phyloP scores from a whole-genome alignment of 1,140 invertebrate species.

The Megathymus violae region DNA sequence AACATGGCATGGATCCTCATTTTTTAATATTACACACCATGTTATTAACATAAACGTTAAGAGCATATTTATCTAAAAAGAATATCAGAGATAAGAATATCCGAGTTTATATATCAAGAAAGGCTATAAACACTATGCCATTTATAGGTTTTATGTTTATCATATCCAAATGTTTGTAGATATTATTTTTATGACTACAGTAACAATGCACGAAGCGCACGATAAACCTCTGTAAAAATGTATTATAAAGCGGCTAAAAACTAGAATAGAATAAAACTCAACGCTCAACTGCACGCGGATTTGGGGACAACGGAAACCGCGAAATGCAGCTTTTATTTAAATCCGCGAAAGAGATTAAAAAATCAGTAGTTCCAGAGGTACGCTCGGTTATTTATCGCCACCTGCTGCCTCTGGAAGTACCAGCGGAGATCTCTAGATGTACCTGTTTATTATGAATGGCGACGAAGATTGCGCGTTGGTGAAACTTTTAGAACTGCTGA shows the following conservation, averaged over 20 bases:
- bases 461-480: constrained; percentile 28
- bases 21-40: too few relatives aligned
- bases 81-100: too few relatives aligned
- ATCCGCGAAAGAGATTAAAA: constrained; percentile 35
- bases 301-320: constrained; percentile 13
- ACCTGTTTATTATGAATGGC: constrained; percentile 49
- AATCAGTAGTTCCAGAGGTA: constrained; percentile 26
- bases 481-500: constrained; percentile 33
- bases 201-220: not conserved
- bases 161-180: too few relatives aligned
- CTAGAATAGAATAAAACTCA: constrained; percentile 28
- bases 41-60: too few relatives aligned
- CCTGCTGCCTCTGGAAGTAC: constrained; percentile 42
- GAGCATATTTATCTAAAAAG: too few relatives aligned
- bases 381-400: constrained; percentile 47
- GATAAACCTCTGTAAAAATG: not conserved
- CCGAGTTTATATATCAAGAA: too few relatives aligned
- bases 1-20: too few relatives aligned
- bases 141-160: too few relatives aligned
- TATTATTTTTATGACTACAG: too few relatives aligned
- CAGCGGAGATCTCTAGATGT: constrained; percentile 40
- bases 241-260: constrained; percentile 8
- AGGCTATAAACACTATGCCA: too few relatives aligned
- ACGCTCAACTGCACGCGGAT: constrained; percentile 17
- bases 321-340: constrained; percentile 31